phyloP scores from a whole-genome alignment of 1,140 invertebrate genomes.

The Lutraria rhynchaena region DNA sequence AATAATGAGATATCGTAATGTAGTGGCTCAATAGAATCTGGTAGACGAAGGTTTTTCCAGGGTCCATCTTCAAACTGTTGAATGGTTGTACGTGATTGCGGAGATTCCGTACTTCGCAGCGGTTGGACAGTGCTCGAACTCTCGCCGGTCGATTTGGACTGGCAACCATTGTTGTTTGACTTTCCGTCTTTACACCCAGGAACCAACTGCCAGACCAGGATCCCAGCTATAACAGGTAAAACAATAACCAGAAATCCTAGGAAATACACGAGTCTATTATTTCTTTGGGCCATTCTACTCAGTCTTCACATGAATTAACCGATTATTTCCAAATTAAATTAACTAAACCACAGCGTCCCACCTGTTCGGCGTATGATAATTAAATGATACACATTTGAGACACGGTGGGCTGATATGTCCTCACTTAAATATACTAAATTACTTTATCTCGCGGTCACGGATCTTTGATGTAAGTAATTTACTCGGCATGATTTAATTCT shows the following conservation, averaged over 20 bases:
- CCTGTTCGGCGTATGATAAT: too few relatives aligned
- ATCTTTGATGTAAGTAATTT: too few relatives aligned
- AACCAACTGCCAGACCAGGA: slow-evolving; percentile 64
- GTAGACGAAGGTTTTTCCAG: slow-evolving; percentile 84
- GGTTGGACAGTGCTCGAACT: background rate
- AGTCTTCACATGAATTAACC: too few relatives aligned
- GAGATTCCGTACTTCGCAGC: background rate
- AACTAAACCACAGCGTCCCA: too few relatives aligned
- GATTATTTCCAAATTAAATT: too few relatives aligned
- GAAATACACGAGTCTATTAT: slow-evolving; percentile 59
- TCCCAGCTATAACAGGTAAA: slow-evolving; percentile 63
- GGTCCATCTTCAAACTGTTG: slow-evolving; percentile 68
- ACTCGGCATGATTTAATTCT: too few relatives aligned
- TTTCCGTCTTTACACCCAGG: slow-evolving; percentile 22
- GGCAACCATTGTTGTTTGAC: too few relatives aligned
- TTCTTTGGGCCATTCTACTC: too few relatives aligned
- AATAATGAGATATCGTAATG: slow-evolving; percentile 89
- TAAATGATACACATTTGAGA: too few relatives aligned
- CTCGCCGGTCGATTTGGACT: background rate
- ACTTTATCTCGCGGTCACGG: too few relatives aligned
- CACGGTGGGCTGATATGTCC: too few relatives aligned
- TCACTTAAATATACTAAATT: too few relatives aligned
- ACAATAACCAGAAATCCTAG: slow-evolving; percentile 60
- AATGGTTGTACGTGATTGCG: slow-evolving; percentile 29
- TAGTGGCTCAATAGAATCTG: slow-evolving; percentile 86